These are phyloP conservation scores for Penelope pileata DNA, from an alignment of 2,113 vertebrate genomes.

Conservation along the genomic window DNA sequence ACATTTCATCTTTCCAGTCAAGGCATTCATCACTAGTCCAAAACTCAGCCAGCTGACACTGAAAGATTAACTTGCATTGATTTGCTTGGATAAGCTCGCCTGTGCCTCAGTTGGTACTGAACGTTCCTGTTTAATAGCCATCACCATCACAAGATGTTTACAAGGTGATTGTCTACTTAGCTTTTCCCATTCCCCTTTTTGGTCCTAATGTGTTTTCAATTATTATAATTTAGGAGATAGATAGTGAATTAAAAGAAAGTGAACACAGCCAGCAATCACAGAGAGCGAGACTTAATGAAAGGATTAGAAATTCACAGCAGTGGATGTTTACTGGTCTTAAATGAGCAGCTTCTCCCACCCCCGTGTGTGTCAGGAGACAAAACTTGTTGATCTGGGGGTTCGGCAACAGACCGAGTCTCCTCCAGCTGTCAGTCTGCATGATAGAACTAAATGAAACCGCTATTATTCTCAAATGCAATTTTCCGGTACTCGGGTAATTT, in stretches of 20 bases:
- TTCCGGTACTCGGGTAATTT: slow-evolving; percentile 30
- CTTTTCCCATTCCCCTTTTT: slow-evolving; percentile 33
- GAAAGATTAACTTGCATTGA: slow-evolving; percentile 89
- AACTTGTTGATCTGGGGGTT: slow-evolving; percentile 53
- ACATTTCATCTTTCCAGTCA: slow-evolving; percentile 84
- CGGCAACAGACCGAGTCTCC: slow-evolving; percentile 4
- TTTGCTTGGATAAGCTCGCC: slow-evolving; percentile 85
- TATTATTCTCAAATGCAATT: slow-evolving; percentile 39
- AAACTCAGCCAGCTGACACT: slow-evolving; percentile 84
- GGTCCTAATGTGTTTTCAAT: slow-evolving; percentile 63
- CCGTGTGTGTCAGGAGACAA: background rate
- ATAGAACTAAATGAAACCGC: background rate
- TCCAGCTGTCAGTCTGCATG: slow-evolving; percentile 34
- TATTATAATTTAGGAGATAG: slow-evolving; percentile 67
- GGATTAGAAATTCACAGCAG: slow-evolving; percentile 36
- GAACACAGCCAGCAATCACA: background rate
- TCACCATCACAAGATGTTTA: slow-evolving; percentile 75
- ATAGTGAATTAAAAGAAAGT: slow-evolving; percentile 59
- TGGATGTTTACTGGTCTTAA: slow-evolving; percentile 26
- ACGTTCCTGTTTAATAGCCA: slow-evolving; percentile 74
- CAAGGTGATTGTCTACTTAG: slow-evolving; percentile 72
- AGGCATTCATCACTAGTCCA: slow-evolving; percentile 84
- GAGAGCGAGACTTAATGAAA: background rate
- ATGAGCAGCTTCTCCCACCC: slow-evolving; percentile 21
- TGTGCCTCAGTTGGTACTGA: slow-evolving; percentile 74